These are phyloP conservation scores for Crotophaga sulcirostris DNA, from an alignment of 2,113 vertebrate species.

Conservation along the genomic window DNA sequence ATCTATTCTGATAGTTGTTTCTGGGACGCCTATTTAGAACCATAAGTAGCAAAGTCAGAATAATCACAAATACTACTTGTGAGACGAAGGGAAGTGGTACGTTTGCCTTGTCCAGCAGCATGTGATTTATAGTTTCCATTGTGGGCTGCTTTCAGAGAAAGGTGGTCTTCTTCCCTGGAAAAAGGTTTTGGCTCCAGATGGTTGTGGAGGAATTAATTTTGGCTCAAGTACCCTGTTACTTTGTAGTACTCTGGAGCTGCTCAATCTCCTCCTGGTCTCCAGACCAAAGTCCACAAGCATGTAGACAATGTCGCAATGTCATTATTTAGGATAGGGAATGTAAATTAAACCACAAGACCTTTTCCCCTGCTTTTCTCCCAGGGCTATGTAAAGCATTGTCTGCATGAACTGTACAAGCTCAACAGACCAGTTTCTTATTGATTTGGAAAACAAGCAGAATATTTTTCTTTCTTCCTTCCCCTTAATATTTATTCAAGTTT, in stretches of 20 bases:
- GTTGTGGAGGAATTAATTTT: neutral
- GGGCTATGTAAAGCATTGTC: neutral
- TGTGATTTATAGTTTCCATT: neutral
- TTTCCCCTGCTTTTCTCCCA: neutral
- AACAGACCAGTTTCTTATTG: neutral
- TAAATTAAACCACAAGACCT: neutral
- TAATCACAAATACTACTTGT: neutral
- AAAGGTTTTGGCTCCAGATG: neutral
- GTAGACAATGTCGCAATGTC: neutral
- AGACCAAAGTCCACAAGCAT: neutral
- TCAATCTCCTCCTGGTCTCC: neutral
- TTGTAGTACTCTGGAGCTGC: neutral
- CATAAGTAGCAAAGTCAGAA: neutral
- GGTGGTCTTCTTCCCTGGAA: neutral
- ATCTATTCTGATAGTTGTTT: neutral
- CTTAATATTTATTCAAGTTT: neutral
- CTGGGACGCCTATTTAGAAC: neutral
- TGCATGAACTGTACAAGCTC: neutral
- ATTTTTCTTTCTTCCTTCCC: neutral
- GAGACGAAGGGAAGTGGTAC: fast-evolving
- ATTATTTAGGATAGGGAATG: neutral
- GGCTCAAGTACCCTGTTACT: neutral
- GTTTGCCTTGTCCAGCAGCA: fast-evolving
- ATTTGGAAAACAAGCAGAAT: neutral
- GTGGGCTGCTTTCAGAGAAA: neutral